Conservation (phyloP, 2,888 invertebrate genomes). For the Netelia inedita region DNA sequence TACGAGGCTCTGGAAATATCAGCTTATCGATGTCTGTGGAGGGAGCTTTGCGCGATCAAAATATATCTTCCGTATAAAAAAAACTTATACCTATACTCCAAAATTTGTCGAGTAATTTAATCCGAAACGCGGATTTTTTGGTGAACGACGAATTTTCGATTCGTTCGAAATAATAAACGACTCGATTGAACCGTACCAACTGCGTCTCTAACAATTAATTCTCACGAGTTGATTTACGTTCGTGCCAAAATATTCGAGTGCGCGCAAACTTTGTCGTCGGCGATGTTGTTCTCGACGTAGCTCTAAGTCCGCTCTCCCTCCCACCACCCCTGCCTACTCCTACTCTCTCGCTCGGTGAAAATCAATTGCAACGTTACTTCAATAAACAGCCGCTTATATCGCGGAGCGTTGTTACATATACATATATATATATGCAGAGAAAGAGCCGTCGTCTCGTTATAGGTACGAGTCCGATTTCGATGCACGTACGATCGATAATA, state of each 20-base stretch:
- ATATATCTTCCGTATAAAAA: not conserved
- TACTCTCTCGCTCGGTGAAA: slow-evolving; percentile 39
- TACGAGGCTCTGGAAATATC: slow-evolving; percentile 19
- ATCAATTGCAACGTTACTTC: slow-evolving; percentile 69
- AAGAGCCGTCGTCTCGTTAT: slow-evolving; percentile 21
- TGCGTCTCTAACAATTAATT: not conserved
- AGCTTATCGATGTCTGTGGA: not conserved
- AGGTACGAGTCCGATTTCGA: slow-evolving; percentile 69
- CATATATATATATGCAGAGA: slow-evolving; percentile 1
- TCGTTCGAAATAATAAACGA: not conserved
- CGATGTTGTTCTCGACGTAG: slow-evolving; percentile 10
- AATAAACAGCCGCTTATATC: slow-evolving; percentile 62
- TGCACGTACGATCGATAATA: slow-evolving; percentile 71
- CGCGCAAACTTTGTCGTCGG: not conserved
- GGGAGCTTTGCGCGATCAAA: not conserved
- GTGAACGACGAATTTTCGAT: no score
- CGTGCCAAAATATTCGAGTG: not conserved
- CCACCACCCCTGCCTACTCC: not conserved
- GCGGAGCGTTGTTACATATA: slow-evolving; percentile 39
- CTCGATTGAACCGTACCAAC: not conserved
- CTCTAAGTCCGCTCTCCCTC: not conserved
- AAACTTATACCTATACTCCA: no score
- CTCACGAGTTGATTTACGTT: not conserved
- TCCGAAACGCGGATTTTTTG: no score
- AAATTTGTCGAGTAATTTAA: no score